Base-by-base conservation (phyloP, 1,140 invertebrate genomes). In the Episyrphus balteatus region DNA sequence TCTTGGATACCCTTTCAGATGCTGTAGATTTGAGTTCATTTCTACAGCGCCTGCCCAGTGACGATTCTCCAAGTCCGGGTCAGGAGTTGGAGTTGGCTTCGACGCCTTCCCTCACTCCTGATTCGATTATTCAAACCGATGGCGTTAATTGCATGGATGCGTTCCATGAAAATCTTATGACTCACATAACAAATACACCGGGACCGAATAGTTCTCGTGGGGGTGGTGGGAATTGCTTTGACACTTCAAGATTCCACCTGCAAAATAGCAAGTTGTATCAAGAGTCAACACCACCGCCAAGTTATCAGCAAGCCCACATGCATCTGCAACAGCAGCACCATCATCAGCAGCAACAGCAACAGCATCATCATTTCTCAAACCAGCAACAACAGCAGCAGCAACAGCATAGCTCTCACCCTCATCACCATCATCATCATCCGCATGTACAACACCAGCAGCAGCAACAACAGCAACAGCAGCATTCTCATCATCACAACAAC, bases 21-120 rank as follows among this genome's bases (percentile, higher is more conserved):
- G 81, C 84, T 1, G 83, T 84, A 1, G 86, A 88, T 55, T 70
- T 88, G 15, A 77, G 76, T 39, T 77, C 73, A 50, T 81, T 88
- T 54, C 64, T 90, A 10, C 81, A 82, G 48, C 70, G 79, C 52
- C 58, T 81, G 39, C 76, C 78, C 6, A 78, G 77, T 7, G 82
- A 76, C 48, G 70, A 74, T 9, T 71, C 43, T 55, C 70, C 9
- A 58, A 70, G 31, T 63, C 70, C 42, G 56, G 51, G 69, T 12
- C 74, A 73, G 53, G 70, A 67, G 8, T 72, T 73, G 34, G 75
- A 77, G 59, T 49, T 71, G 34, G 60, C 62, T 2, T 68, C 68
- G 32, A 75, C 79, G 46, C 67, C 81, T 51, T 73, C 82, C 56
- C 64, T 82, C 54, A 71, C 81, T 47, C 77, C 79, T 3, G 78